These are phyloP conservation scores for Tauraco erythrolophus DNA, from an alignment of 2,113 vertebrate genomes.

Conservation along the genomic window DNA sequence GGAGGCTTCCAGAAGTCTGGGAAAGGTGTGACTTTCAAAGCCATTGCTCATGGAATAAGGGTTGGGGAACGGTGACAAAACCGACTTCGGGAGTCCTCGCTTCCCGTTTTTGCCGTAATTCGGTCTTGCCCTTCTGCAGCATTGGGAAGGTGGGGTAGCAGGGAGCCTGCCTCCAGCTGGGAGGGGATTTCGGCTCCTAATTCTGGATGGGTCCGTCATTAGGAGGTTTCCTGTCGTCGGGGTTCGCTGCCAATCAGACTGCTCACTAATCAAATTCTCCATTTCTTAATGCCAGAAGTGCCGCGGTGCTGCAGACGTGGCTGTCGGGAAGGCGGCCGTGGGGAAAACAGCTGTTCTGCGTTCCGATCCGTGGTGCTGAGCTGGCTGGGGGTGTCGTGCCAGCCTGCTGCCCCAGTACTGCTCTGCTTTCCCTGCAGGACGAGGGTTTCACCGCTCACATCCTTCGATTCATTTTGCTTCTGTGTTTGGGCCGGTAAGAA, in stretches of 20 bases:
- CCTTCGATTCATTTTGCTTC: not conserved
- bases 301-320: not conserved
- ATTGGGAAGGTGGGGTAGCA: not conserved
- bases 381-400: not conserved
- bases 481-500: not conserved
- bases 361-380: accelerated
- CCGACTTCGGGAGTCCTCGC: not conserved
- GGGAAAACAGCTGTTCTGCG: not conserved
- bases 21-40: not conserved
- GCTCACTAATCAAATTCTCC: not conserved
- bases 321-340: accelerated
- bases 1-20: not conserved
- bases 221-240: not conserved
- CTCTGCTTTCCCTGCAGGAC: not conserved
- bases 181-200: not conserved
- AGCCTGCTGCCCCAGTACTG: accelerated
- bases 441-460: not conserved
- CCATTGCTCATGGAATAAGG: not conserved
- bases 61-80: not conserved
- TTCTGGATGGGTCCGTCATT: not conserved
- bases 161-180: not conserved
- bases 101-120: accelerated
- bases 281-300: not conserved
- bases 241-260: not conserved
- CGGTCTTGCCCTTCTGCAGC: not conserved